These are phyloP conservation scores for Meteorus cinctellus DNA, from an alignment of 2,888 invertebrate genomes.

Conservation along the genomic window DNA sequence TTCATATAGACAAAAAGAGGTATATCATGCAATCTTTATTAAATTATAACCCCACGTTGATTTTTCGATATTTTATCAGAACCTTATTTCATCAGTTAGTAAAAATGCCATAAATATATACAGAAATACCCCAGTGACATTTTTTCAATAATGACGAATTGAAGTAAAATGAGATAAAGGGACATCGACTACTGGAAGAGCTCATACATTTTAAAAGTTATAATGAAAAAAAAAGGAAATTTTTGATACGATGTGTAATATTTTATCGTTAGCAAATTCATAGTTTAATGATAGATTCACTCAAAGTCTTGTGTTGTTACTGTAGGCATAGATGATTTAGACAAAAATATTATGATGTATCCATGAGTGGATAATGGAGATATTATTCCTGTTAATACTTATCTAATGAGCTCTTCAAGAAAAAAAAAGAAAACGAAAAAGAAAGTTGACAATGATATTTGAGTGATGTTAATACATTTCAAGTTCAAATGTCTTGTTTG, in stretches of 20 bases:
- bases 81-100: constrained; percentile 21
- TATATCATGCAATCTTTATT: background rate
- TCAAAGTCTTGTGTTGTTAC: background rate
- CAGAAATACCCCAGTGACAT: constrained; percentile 33
- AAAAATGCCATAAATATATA: constrained; percentile 34
- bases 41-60: background rate
- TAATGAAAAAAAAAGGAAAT: background rate
- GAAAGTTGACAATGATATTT: constrained; percentile 51
- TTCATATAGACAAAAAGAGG: background rate
- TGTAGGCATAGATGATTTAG: background rate
- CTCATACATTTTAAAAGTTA: constrained; percentile 39
- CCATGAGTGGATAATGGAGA: background rate
- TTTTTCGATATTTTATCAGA: constrained; percentile 13
- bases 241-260: background rate
- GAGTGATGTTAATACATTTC: constrained; percentile 35
- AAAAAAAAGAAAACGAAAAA: background rate
- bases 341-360: background rate
- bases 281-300: background rate
- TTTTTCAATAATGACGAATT: constrained; percentile 14
- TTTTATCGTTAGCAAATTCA: constrained; percentile 1
- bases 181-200: constrained; percentile 32
- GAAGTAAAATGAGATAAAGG: background rate
- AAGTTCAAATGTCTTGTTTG: constrained; percentile 36
- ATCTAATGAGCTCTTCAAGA: constrained; percentile 48
- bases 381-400: background rate